Evolutionary conservation across 92 coral and sea anemone genomes (phyloP).

Genomic region (Actinostola sp.): DNA sequence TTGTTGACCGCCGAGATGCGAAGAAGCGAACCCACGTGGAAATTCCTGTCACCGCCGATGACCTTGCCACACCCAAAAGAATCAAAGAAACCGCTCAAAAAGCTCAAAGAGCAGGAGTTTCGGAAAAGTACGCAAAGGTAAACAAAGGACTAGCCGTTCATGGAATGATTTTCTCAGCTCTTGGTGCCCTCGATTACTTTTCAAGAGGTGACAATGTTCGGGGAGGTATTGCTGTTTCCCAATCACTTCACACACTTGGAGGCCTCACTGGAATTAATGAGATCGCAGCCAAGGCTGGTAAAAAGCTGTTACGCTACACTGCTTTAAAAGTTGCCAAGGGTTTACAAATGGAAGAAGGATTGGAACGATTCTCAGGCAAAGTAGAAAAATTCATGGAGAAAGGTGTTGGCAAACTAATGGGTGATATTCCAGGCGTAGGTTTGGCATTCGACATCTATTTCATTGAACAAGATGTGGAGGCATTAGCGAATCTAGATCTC

Average conservation of each 20-base stretch:
- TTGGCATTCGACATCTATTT: constrained; percentile 53
- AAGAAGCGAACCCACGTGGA: constrained; percentile 28
- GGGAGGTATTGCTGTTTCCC: constrained; percentile 46
- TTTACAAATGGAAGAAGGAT: constrained; percentile 30
- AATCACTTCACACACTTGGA: constrained; percentile 53
- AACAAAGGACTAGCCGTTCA: constrained; percentile 58
- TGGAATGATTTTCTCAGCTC: constrained; percentile 51
- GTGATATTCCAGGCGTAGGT: constrained; percentile 64
- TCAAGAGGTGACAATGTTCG: constrained; percentile 32
- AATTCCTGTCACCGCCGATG: constrained; percentile 2
- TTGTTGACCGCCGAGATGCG: constrained; percentile 47
- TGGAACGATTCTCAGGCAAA: constrained; percentile 28
- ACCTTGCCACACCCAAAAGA: constrained; percentile 39
- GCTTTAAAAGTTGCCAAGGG: constrained; percentile 33
- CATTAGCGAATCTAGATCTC: constrained; percentile 39
- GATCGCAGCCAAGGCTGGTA: constrained; percentile 45
- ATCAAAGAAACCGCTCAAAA: constrained; percentile 30
- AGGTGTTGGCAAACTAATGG: constrained; percentile 56
- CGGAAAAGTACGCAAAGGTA: constrained; percentile 26
- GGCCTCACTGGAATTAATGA: constrained; percentile 57
- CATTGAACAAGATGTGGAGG: constrained; percentile 43
- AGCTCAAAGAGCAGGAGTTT: constrained; percentile 21
- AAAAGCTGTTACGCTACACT: constrained; percentile 13
- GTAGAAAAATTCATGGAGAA: constrained; percentile 49
- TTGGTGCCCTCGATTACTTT: constrained; percentile 46